These are phyloP conservation scores for Cygnus atratus DNA, from an alignment of 2,113 vertebrate species.

Conservation along the genomic window DNA sequence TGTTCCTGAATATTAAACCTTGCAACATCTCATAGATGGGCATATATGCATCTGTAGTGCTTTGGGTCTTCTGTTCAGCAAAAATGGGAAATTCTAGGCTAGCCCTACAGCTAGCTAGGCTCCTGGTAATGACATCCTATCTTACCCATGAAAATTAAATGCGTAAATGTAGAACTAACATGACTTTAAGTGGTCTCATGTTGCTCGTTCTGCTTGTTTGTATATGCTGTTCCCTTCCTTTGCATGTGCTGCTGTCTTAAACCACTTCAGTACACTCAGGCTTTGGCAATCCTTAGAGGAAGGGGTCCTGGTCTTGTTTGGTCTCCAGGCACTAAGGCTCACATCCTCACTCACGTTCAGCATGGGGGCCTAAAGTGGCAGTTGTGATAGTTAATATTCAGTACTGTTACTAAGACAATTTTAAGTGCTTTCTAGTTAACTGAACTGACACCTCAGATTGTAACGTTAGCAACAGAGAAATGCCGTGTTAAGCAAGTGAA, in stretches of 20 bases:
- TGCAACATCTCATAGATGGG: background rate
- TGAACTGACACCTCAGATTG: background rate
- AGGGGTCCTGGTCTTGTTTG: background rate
- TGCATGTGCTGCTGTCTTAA: background rate
- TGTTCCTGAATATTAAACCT: conserved; percentile 6
- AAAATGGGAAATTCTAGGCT: background rate
- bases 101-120: background rate
- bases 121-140: background rate
- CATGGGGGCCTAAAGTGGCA: background rate
- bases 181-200: background rate
- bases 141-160: background rate
- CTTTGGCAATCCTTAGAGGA: background rate
- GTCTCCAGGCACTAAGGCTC: background rate
- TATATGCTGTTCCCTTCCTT: background rate
- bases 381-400: background rate
- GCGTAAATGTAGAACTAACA: background rate
- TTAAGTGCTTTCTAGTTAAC: background rate
- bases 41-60: background rate
- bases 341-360: background rate
- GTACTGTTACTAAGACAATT: background rate
- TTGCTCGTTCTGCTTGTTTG: background rate
- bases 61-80: background rate
- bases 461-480: background rate
- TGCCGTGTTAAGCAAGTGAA: background rate
- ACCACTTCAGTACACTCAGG: background rate